These are phyloP conservation scores for Mormyrops boulengeri DNA, from an alignment of 2,797 vertebrate species.

Conservation along the genomic window DNA sequence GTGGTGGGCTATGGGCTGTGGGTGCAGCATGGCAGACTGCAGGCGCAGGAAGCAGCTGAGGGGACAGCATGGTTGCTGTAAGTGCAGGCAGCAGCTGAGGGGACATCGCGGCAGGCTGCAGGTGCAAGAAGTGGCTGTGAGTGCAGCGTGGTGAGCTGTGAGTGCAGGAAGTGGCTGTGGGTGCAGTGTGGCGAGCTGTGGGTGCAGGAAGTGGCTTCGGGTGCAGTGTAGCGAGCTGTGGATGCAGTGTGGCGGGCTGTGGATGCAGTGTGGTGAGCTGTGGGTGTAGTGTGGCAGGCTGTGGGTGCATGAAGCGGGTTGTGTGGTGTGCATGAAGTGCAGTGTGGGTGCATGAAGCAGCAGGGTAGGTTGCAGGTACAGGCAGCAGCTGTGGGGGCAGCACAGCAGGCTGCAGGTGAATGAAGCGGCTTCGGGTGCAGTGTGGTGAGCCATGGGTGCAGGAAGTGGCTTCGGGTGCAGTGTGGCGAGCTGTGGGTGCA, in stretches of 20 bases:
- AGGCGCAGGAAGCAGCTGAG: background rate
- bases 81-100: background rate
- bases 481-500: no score
- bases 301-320: accelerated
- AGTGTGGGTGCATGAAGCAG: background rate
- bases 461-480: background rate
- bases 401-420: background rate
- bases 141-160: background rate
- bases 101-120: background rate
- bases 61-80: background rate
- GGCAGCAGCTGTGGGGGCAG: background rate
- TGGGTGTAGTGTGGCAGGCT: background rate
- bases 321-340: background rate
- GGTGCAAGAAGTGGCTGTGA: background rate
- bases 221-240: no score
- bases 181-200: background rate
- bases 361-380: background rate
- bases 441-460: background rate
- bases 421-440: background rate
- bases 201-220: background rate
- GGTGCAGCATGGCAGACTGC: background rate
- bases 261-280: background rate
- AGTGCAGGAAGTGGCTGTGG: background rate
- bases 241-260: background rate
- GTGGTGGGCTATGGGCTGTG: background rate